phyloP scores from a whole-genome alignment of 2,113 vertebrate species.

The Cryptotis parvus region DNA sequence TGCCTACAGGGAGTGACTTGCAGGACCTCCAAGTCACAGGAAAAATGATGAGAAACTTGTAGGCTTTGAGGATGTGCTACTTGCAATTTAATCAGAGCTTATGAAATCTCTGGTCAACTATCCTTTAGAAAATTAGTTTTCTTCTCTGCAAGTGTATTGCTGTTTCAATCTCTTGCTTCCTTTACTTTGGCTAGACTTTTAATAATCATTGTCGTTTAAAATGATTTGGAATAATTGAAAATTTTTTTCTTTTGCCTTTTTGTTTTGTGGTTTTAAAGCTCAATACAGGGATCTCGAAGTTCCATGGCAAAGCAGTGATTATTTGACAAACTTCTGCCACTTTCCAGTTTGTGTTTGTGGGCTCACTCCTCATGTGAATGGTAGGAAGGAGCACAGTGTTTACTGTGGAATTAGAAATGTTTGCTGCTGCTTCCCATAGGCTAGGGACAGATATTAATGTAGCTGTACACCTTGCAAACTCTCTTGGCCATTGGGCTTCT shows the following conservation, averaged over 20 bases:
- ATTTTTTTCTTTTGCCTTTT: neutral
- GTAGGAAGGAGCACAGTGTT: neutral
- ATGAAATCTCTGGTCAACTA: constrained; percentile 20
- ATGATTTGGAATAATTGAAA: neutral
- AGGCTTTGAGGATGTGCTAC: neutral
- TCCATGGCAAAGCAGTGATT: neutral
- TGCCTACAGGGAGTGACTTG: neutral
- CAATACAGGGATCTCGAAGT: neutral
- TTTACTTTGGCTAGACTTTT: constrained; percentile 34
- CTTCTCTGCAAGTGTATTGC: neutral
- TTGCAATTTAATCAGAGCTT: neutral
- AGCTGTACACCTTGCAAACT: neutral
- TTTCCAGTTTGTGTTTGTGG: neutral
- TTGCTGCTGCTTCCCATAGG: neutral
- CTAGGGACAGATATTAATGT: neutral
- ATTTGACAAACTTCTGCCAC: constrained; percentile 12
- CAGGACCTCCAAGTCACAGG: neutral
- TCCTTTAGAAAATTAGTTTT: constrained; percentile 28
- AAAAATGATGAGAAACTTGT: neutral
- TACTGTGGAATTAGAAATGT: neutral
- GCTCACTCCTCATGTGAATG: neutral
- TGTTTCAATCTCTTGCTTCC: constrained; percentile 16
- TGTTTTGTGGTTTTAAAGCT: constrained; percentile 10
- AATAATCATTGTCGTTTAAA: constrained; percentile 9
- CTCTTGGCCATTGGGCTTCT: neutral